Evolutionary conservation across 2,888 invertebrate species (phyloP).

Genomic region (Nebria salina): DNA sequence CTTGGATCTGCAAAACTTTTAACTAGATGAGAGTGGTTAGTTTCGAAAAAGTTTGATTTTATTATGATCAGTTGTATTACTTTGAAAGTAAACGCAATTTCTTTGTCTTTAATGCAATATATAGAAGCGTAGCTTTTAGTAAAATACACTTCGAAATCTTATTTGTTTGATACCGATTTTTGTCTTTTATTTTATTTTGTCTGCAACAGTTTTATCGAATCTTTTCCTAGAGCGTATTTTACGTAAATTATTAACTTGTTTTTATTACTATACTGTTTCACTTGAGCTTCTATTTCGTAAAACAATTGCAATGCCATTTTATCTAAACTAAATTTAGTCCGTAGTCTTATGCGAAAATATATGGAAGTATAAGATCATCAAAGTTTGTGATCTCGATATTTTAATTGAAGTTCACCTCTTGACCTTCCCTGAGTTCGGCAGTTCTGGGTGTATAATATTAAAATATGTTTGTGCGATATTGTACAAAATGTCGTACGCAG

Average conservation of each 20-base stretch:
- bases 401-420: too few relatives aligned
- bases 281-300: not conserved
- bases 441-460: too few relatives aligned
- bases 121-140: conserved; percentile 40
- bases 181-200: not conserved
- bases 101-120: conserved; percentile 39
- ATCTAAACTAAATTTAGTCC: too few relatives aligned
- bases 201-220: not conserved
- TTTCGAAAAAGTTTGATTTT: conserved; percentile 34
- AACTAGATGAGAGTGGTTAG: conserved; percentile 44
- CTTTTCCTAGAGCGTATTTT: not conserved
- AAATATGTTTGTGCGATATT: too few relatives aligned
- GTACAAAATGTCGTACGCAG: too few relatives aligned
- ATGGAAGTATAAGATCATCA: too few relatives aligned
- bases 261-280: not conserved
- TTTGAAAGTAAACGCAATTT: conserved; percentile 39
- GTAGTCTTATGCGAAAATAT: too few relatives aligned
- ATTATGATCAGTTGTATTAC: conserved; percentile 42
- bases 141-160: conserved; percentile 27
- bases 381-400: too few relatives aligned
- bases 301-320: too few relatives aligned
- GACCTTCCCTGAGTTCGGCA: too few relatives aligned
- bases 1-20: conserved; percentile 19
- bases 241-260: not conserved
- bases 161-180: not conserved